These are phyloP conservation scores for Volucella inanis DNA, from an alignment of 2,888 invertebrate genomes.

Conservation along the genomic window DNA sequence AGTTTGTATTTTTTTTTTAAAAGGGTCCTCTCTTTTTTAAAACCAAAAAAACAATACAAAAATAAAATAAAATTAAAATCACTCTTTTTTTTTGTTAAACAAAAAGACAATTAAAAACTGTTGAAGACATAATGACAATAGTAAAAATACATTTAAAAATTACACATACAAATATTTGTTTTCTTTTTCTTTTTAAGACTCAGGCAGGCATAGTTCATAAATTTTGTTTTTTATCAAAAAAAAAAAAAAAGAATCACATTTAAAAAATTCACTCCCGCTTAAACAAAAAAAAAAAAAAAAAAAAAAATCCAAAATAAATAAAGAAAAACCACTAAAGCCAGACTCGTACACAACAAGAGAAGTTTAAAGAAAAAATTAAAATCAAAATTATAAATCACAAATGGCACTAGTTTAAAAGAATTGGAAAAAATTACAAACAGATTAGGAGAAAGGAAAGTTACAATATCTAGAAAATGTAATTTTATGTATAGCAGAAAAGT, in stretches of 20 bases:
- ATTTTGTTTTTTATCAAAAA: slow-evolving; percentile 1
- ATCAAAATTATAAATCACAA: slow-evolving; percentile 44
- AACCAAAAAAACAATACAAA: slow-evolving; percentile 12
- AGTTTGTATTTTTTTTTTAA: slow-evolving; percentile 51
- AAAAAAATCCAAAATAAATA: slow-evolving; percentile 1
- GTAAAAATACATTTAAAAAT: slow-evolving; percentile 64
- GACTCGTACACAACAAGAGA: slow-evolving; percentile 74
- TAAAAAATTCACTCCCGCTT: slow-evolving; percentile 69
- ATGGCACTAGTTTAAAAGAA: slow-evolving; percentile 50
- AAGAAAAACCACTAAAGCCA: slow-evolving; percentile 72
- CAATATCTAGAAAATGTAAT: slow-evolving; percentile 61
- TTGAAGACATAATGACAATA: slow-evolving; percentile 63
- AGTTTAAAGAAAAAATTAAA: slow-evolving; percentile 36
- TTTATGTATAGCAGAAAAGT: slow-evolving; percentile 62
- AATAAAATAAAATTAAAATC: slow-evolving; percentile 12
- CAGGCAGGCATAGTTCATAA: slow-evolving; percentile 67
- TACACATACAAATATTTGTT: slow-evolving; percentile 61
- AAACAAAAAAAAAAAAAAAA: slow-evolving; percentile 45
- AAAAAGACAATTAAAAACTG: slow-evolving; percentile 38
- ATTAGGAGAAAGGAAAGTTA: slow-evolving; percentile 67
- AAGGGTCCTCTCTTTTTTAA: slow-evolving; percentile 74
- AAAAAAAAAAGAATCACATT: slow-evolving; percentile 59
- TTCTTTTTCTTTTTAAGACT: slow-evolving; percentile 42
- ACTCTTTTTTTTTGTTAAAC: slow-evolving; percentile 54
- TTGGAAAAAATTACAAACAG: slow-evolving; percentile 54